These are phyloP conservation scores for Daboia siamensis DNA, from an alignment of 2,113 vertebrate genomes.

Conservation along the genomic window DNA sequence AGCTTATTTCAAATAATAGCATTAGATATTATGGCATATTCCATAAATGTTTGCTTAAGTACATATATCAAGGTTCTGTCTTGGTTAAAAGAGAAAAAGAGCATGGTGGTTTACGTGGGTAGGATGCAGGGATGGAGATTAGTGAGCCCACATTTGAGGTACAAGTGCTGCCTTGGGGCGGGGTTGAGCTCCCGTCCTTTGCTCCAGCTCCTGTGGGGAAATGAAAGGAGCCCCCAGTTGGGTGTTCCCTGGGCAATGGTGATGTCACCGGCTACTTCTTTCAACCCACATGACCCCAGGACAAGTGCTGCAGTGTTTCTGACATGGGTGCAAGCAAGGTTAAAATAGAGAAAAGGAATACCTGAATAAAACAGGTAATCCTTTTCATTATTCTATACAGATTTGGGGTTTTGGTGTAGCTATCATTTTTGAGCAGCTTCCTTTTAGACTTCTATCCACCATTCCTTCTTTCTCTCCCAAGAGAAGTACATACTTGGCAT, in stretches of 20 bases:
- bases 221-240: background rate
- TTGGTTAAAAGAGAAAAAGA: background rate
- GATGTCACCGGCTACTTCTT: background rate
- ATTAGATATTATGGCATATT: background rate
- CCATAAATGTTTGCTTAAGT: background rate
- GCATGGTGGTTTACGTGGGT: background rate
- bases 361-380: background rate
- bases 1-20: background rate
- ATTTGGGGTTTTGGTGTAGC: background rate
- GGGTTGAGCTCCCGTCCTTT: background rate
- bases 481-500: conserved; percentile 67
- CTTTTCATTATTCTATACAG: background rate
- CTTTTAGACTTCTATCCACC: no score
- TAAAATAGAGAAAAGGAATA: background rate
- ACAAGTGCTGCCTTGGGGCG: background rate
- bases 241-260: background rate
- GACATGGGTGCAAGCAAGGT: background rate
- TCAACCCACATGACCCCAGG: background rate
- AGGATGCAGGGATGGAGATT: background rate
- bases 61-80: background rate
- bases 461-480: background rate
- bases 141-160: background rate
- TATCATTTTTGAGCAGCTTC: background rate
- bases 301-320: background rate
- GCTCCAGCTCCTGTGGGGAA: background rate